phyloP scores from a whole-genome alignment of 2,888 invertebrate species.

The Ochropacha duplaris region DNA sequence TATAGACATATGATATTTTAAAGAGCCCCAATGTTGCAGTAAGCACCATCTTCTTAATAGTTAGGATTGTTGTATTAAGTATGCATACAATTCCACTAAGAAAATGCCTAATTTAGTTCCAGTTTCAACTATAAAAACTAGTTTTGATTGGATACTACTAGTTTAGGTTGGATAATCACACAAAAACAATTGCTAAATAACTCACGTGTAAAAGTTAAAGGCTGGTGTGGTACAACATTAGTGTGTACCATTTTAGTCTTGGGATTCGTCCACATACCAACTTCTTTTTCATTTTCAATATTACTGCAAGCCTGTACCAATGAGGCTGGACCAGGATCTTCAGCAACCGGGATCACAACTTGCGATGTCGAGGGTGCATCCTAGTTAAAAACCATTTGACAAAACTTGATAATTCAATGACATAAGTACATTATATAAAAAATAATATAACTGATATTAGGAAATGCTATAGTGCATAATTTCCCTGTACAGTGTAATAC shows the following conservation, averaged over 20 bases:
- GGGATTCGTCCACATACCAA: constrained; percentile 79
- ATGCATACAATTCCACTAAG: too few species aligned
- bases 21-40: too few species aligned
- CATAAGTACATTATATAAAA: neutral
- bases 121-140: neutral
- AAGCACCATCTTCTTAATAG: too few species aligned
- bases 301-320: constrained; percentile 70
- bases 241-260: constrained; percentile 78
- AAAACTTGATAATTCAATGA: neutral
- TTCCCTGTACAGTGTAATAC: neutral
- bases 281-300: constrained; percentile 75
- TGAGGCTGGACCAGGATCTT: constrained; percentile 70
- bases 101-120: neutral
- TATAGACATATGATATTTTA: too few species aligned
- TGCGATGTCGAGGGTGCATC: constrained; percentile 75
- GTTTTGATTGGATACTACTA: neutral
- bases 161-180: too few species aligned
- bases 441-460: neutral
- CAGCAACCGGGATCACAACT: constrained; percentile 51
- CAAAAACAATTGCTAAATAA: constrained; percentile 14
- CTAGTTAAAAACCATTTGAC: constrained; percentile 33
- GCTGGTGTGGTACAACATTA: constrained; percentile 73
- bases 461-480: neutral
- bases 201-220: constrained; percentile 75
- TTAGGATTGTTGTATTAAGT: too few species aligned